Base-by-base conservation (phyloP, 2,797 vertebrate species). In the Clarias pachynema region DNA sequence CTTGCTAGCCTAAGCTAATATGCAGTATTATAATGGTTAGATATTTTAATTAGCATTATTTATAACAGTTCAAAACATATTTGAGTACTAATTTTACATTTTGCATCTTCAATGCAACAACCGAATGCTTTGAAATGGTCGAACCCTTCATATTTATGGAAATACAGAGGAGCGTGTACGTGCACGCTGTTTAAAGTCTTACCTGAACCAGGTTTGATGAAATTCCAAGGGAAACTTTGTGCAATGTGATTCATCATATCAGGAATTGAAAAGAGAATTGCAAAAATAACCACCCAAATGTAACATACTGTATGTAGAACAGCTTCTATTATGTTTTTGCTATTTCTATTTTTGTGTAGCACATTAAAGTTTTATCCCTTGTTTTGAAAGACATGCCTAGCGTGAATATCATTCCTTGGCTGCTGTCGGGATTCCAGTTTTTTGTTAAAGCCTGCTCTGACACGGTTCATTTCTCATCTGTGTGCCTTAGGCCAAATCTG, bases 401-500 rank as follows among this genome's bases (percentile, higher is more conserved):
- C 62, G 34, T 34, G 26, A 14, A 22, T 74, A 14, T 62, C 56
- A 70, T 83, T 70, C 53, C 10, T 31, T 75, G 14, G 29, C 15
- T 31, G 49, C 31, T 53, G 75, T 29, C 34, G 10, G 44, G 62
- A 44, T 77, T 40, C n/a, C 37, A 34, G 24, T 4, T 40, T 59
- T 34, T 24, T 29, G 60, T 26, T 84, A 26, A 74, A 68, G 22
- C 77, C 22, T 79, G 86, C 26, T 82, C 34, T 49, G 24, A 85
- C 75, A 81, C 24, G 34, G 26, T 26, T 44, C 24, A 69, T 82
- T 1, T 56, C 14, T 15, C 44, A 26, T 20, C 26, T 85, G 3
- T 84, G 26, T 81, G 78, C 85, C 4, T 0, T 93, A 98, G 98
- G 93, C 97, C 97, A 0, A 86, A 89, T 90, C 93, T 99, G 87